Evolutionary conservation across 2,113 vertebrate genomes (phyloP), one percentile per base, ranked within the genome.

Genomic region (Aspidoscelis tigris): DNA sequence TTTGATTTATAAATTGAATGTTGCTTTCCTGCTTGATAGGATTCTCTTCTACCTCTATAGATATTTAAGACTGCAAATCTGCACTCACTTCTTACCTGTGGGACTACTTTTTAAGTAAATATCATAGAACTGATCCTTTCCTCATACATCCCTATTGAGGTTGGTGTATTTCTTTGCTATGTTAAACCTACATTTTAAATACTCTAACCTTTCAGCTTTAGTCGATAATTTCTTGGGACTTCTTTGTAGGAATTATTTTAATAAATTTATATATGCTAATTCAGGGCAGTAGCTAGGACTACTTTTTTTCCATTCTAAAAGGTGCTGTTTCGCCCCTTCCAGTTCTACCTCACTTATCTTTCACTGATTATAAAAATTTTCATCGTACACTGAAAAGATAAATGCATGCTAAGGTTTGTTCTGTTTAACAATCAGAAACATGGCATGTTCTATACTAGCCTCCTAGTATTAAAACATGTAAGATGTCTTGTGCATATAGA

Each of bases 261-360:
- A 69, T 44, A 66, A 26, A 22, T 79, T 79, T 20, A 43, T 65
- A 50, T 44, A 39, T 47, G 41, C 22, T 79, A 58, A 61, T 12
- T 4, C 6, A 64, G 44, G 14, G 24, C 24, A n/a, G 53, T 9
- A 55, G 2, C 53, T 14, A 65, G 11, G 14, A 65, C 20, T 24
- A 41, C 20, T 78, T 2, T 44, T 79, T 55, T 39, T 18, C 7
- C n/a, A 6, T 68, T 33, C 5, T 53, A 70, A 43, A 39, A 73
- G 53, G 69, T 72, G 11, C 80, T 58, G 20, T 24, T 72, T 81
- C 72, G 33, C 26, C n/a, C 21, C 7, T 71, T 71, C 53, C 69
- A 81, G 5, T 72, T 81, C 68, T 58, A 43, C 80, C 33, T 81
- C 69, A 72, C 33, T 61, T 64, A 8, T 44, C 80, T 64, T 61